phyloP scores from a whole-genome alignment of 2,113 vertebrate species.

The Candoia aspera region DNA sequence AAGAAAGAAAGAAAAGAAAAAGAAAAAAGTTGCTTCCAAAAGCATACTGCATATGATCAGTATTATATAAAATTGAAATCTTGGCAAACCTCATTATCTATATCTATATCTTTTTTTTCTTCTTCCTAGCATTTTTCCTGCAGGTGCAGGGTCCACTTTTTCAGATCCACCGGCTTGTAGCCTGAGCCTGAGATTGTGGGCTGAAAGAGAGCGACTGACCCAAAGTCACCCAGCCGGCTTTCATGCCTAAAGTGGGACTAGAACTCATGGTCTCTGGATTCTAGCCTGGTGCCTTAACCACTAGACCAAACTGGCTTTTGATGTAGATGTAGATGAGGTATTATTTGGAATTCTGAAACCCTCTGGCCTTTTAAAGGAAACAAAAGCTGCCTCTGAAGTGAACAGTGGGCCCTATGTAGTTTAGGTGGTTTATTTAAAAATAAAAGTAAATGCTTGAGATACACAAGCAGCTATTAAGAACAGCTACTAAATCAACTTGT shows the following conservation, averaged over 20 bases:
- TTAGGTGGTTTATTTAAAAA: background rate
- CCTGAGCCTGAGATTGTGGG: too few species aligned
- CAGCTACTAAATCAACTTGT: background rate
- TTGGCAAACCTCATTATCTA: too few species aligned
- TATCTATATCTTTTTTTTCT: too few species aligned
- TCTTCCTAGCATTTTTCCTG: too few species aligned
- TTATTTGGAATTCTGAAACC: conserved; percentile 17
- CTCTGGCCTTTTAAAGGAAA: conserved; percentile 24
- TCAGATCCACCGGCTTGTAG: too few species aligned
- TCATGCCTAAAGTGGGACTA: too few species aligned
- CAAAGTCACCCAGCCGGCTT: too few species aligned
- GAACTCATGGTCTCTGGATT: too few species aligned
- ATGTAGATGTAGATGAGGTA: background rate
- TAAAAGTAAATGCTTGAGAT: background rate
- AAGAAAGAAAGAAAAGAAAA: background rate
- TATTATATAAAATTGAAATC: background rate
- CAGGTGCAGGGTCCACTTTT: too few species aligned
- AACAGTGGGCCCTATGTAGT: background rate
- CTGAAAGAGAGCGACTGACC: too few species aligned
- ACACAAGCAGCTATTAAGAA: background rate
- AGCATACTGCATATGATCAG: background rate
- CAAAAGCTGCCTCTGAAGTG: background rate
- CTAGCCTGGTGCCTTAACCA: too few species aligned
- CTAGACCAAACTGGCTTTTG: too few species aligned
- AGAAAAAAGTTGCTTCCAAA: background rate